These are phyloP conservation scores for Cotesia vestalis DNA, from an alignment of 1,140 invertebrate genomes.

Conservation along the genomic window DNA sequence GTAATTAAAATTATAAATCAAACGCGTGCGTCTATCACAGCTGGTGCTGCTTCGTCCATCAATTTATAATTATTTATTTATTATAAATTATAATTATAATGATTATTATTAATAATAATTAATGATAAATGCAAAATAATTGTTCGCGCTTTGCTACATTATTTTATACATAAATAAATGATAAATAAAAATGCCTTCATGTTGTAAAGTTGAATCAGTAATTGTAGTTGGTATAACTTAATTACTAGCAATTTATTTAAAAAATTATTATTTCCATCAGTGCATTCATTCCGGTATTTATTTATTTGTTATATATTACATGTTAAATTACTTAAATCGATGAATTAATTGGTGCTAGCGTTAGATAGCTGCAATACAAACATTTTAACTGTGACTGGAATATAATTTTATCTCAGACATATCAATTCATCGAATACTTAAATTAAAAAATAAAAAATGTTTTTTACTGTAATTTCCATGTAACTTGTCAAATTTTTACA, in stretches of 20 bases:
- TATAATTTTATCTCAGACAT: slow-evolving; percentile 23
- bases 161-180: no score
- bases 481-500: slow-evolving; percentile 9
- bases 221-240: no score
- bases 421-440: slow-evolving; percentile 33
- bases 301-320: not conserved
- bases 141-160: no score
- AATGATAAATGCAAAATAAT: no score
- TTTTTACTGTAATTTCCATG: slow-evolving; percentile 27
- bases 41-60: slow-evolving; percentile 29
- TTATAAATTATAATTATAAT: not conserved
- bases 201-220: no score
- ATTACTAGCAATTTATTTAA: no score
- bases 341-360: not conserved
- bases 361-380: not conserved
- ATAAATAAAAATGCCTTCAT: no score
- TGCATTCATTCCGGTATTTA: not conserved
- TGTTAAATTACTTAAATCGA: not conserved
- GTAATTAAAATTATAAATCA: slow-evolving; percentile 4
- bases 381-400: not conserved
- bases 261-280: not conserved
- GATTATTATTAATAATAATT: not conserved
- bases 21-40: slow-evolving; percentile 24
- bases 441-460: not conserved
- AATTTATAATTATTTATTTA: slow-evolving; percentile 4